Base-by-base conservation (phyloP, 2,113 vertebrate species). In the Anarrhichthys ocellatus region DNA sequence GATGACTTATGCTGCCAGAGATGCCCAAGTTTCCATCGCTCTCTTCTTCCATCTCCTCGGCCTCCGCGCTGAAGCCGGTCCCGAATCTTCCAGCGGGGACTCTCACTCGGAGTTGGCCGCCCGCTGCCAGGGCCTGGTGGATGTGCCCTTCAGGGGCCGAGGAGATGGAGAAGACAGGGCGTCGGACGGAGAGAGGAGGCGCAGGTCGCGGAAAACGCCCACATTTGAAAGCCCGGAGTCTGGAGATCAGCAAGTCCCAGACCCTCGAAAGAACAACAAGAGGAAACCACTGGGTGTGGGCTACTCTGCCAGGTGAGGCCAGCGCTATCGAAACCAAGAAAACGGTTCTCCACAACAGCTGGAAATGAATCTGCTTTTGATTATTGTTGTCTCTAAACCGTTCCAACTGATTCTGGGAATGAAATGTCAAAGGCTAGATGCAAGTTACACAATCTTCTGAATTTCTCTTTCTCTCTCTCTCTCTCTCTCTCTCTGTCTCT, bases 11-110 rank as follows among this genome's bases (percentile, higher is more conserved):
- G 98, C 98, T 65, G 98, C 97, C 78, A 94, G 94, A 78, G 98
- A 99, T 78, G 98, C 98, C 52, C 98, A 99, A 89, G 94, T 98
- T 5, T 99, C 98, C 1, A 81, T 98, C 65, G 97, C 96, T 58
- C 94, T 99, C 66, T 99, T 99, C 92, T 94, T 98, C 81, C 95
- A 94, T 68, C 94, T 99, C 78, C 93, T 99, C 80, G 96, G 93
- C 69, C 93, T 96, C 79, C 61, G 80, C 81, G 88, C 91, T 15
- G 78, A 92, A 69, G 80, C 93, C 67, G 83, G 72, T 59, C 50
- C 89, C 48, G 74, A 85, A 46, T 73, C 80, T 36, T 78, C 88
- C 78, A 63, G 29, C 0, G 75, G 84, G 24, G n/a, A 87, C 9
- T 81, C 61, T 50, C 97, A 96, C 93, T 84, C 92, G 0, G 95